Evolutionary conservation across 1,140 invertebrate species (phyloP).

Genomic region (Drosophila saltans): DNA sequence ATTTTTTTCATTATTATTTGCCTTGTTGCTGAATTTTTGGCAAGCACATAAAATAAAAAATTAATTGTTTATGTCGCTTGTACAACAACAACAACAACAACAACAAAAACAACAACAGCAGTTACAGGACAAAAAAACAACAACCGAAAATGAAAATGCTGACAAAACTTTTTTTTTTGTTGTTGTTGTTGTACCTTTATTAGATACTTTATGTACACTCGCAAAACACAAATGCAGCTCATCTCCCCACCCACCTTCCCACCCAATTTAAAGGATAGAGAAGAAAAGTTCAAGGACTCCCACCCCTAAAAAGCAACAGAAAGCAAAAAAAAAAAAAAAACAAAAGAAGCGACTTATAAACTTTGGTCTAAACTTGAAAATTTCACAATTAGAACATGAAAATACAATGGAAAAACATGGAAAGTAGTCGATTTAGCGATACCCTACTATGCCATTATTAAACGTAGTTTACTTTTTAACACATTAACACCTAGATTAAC

Average conservation of each 20-base stretch:
- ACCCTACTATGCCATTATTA: background rate
- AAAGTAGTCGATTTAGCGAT: background rate
- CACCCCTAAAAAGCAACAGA: background rate
- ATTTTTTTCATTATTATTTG: background rate
- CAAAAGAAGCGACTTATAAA: background rate
- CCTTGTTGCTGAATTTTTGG: conserved; percentile 26
- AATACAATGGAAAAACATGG: background rate
- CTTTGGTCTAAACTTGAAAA: conserved; percentile 10
- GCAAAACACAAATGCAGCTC: background rate
- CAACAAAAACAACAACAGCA: conserved; percentile 4
- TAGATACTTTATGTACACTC: conserved; percentile 12
- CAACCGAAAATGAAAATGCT: conserved; percentile 17
- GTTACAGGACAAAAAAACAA: conserved; percentile 1
- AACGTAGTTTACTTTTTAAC: no score
- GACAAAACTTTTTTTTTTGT: conserved; percentile 17
- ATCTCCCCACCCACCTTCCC: no score
- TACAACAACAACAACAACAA: conserved; percentile 22
- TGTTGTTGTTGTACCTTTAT: background rate
- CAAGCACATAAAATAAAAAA: conserved; percentile 29
- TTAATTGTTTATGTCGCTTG: conserved; percentile 41
- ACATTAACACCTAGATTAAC: no score
- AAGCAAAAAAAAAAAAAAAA: background rate
- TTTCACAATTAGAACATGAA: background rate
- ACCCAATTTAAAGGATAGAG: background rate
- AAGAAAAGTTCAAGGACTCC: background rate